phyloP scores from a whole-genome alignment of 2,888 invertebrate species.

The Trachelus troglodyta region DNA sequence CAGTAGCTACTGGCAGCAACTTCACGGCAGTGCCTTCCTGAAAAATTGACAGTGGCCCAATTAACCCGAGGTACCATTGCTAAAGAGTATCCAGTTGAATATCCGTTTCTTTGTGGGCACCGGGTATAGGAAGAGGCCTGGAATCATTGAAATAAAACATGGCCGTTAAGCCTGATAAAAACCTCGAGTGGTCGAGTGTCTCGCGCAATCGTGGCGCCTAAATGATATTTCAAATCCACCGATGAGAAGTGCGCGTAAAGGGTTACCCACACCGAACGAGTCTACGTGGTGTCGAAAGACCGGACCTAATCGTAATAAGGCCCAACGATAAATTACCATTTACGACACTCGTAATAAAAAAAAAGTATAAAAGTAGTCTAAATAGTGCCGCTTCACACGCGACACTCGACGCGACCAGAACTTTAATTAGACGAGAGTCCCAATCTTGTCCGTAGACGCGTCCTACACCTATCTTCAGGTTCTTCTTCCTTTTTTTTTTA shows the following conservation, averaged over 20 bases:
- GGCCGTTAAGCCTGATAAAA: not conserved
- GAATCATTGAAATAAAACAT: not conserved
- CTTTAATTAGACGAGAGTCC: not conserved
- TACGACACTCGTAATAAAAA: not conserved
- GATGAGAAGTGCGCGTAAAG: not conserved
- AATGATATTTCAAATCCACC: not conserved
- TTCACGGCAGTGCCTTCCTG: not conserved
- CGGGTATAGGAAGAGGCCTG: not conserved
- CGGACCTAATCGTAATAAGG: not conserved
- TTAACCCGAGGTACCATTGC: not conserved
- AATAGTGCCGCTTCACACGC: not conserved
- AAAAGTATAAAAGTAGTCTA: not conserved
- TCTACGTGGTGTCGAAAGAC: not conserved
- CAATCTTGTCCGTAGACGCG: not conserved
- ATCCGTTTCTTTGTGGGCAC: not conserved
- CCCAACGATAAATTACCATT: not conserved
- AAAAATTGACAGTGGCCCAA: not conserved
- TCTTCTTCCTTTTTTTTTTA: constrained; percentile 1
- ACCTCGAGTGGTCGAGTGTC: not conserved
- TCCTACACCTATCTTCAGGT: not conserved
- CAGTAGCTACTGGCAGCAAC: not conserved
- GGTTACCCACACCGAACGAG: not conserved
- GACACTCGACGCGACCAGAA: not conserved
- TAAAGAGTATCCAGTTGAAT: not conserved
- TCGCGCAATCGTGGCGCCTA: not conserved